Base-by-base conservation (phyloP, 2,797 vertebrate species). In the Gadopsis bispinosus region DNA sequence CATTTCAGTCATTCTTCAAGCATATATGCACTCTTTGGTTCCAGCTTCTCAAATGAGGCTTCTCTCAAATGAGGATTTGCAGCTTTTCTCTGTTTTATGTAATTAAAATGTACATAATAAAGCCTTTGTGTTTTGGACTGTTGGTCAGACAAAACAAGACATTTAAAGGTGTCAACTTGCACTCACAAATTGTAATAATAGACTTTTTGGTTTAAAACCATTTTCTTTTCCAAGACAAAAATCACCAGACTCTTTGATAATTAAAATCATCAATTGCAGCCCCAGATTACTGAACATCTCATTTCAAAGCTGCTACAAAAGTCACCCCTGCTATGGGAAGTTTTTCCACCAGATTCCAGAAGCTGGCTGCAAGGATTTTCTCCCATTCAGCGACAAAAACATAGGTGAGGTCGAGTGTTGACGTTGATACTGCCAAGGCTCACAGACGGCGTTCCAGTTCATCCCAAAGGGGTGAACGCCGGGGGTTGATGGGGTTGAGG, bases 381-480 rank as follows among this genome's bases (percentile, higher is more conserved):
- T 43, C 37, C 16, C 51, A 47, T 33, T 66, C 55, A 76, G 58
- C 26, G 19, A 35, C 62, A 69, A 26, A 13, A 45, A 35, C 35
- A 75, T 22, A 11, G 35, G 62, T 58, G 59, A 51, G 50, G 31
- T 48, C 41, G 29, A 51, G 37, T 14, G 39, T 29, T 62, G 68
- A 62, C 26, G 60, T 35, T 53, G 50, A 53, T 64, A 20, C 29
- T 4, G 41, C 33, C 53, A 39, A 39, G 67, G 45, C 43, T 75
- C 16, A 41, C 43, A 51, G 31, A 60, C 29, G 1, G 10, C n/a
- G 17, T 41, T 47, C 26, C 26, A 41, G 37, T 16, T 75, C 37
- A 75, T 53, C 65, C 59, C 50, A 41, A 29, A 55, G 20, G 43
- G 48, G 69, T 60, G 26, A 26, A 26, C 26, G 26, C n/a, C n/a